phyloP scores from a whole-genome alignment of 37 sponge, comb jelly and placozoan species.

The Agelas oroides region DNA sequence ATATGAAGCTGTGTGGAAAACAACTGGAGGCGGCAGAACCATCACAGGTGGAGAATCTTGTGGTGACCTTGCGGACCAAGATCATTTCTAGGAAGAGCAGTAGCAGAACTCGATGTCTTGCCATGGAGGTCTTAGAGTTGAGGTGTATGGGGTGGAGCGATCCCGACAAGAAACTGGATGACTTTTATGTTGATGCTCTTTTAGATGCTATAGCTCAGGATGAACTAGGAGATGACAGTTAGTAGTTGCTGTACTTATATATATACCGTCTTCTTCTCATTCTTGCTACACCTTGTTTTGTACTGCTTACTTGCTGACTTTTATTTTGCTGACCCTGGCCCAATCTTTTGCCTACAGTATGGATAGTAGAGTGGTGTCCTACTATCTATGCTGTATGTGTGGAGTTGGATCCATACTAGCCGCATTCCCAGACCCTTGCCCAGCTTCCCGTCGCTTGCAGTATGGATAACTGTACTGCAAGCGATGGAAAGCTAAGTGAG shows the following conservation, averaged over 20 bases:
- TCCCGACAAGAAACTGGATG: constrained; percentile 39
- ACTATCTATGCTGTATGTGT: too few relatives aligned
- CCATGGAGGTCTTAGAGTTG: constrained; percentile 71
- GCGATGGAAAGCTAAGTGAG: too few relatives aligned
- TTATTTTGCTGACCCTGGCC: too few relatives aligned
- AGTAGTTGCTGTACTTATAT: not conserved
- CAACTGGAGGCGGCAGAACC: constrained; percentile 29
- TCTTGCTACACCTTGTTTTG: too few relatives aligned
- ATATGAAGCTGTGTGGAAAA: constrained; percentile 62
- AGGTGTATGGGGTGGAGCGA: constrained; percentile 71
- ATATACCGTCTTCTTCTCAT: not conserved
- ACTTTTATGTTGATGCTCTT: constrained; percentile 72
- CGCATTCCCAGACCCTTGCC: too few relatives aligned
- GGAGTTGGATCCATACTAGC: too few relatives aligned
- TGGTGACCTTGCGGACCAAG: constrained; percentile 38
- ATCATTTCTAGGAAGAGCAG: constrained; percentile 38
- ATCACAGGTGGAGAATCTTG: not conserved
- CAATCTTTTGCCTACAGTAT: too few relatives aligned
- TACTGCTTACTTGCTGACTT: too few relatives aligned
- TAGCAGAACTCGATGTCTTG: constrained; percentile 44
- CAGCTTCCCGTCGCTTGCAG: too few relatives aligned
- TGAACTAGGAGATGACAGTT: constrained; percentile 26
- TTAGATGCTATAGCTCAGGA: constrained; percentile 78
- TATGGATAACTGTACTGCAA: too few relatives aligned
- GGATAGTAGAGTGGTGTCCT: too few relatives aligned